Conservation (phyloP, 2,797 vertebrate species). For the Gallinago stenura region DNA sequence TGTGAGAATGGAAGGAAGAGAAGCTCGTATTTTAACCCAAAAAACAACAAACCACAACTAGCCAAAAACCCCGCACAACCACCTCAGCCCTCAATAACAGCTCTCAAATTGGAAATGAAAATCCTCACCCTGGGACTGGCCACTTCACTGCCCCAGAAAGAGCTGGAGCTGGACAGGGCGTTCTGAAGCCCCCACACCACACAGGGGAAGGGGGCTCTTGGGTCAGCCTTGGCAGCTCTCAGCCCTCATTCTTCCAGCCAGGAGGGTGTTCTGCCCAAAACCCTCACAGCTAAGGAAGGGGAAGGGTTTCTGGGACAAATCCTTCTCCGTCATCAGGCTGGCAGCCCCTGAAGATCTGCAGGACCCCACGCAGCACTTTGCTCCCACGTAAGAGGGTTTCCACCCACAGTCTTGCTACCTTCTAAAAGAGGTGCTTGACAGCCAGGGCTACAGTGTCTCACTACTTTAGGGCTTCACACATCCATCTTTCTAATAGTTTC, state of each 20-base stretch:
- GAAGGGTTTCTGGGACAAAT: neutral
- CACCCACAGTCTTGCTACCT: neutral
- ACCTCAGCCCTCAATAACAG: neutral
- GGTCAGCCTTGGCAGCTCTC: neutral
- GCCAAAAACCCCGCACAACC: neutral
- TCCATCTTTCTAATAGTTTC: slow-evolving; percentile 16
- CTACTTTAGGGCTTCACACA: neutral
- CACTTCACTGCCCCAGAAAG: rapidly evolving
- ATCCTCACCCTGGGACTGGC: neutral
- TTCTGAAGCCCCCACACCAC: rapidly evolving
- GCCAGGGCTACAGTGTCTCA: neutral
- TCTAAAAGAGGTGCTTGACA: neutral
- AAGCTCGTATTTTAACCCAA: neutral
- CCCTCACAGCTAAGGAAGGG: neutral
- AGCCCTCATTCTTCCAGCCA: neutral
- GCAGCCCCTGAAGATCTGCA: neutral
- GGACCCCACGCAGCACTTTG: neutral
- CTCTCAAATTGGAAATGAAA: neutral
- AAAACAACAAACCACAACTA: neutral
- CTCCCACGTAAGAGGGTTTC: rapidly evolving
- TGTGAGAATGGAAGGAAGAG: neutral
- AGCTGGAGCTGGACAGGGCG: rapidly evolving
- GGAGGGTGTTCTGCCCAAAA: neutral
- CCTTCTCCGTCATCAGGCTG: neutral
- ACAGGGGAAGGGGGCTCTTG: rapidly evolving